These are phyloP conservation scores for Sesia bembeciformis DNA, from an alignment of 2,888 invertebrate species.

Conservation along the genomic window DNA sequence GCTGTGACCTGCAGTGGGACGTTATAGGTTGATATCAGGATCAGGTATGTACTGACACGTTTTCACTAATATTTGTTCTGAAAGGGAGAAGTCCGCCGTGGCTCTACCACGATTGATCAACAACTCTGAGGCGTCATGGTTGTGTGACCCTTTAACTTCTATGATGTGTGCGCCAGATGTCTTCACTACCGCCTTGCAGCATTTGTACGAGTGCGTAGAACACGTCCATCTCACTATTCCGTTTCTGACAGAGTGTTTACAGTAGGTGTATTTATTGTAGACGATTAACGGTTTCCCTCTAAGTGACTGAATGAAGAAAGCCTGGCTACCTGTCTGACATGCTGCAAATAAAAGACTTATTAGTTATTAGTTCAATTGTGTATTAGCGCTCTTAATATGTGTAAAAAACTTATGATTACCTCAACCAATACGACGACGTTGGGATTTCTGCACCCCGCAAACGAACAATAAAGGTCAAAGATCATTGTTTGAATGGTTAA, in stretches of 20 bases:
- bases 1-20: no score
- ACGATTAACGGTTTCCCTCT: constrained; percentile 52
- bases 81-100: background rate
- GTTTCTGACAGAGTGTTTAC: constrained; percentile 47
- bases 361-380: no score
- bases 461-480: no score
- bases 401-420: no score
- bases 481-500: no score
- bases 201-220: constrained; percentile 60
- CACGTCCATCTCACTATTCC: constrained; percentile 56
- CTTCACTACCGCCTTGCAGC: constrained; percentile 60
- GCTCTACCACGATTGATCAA: constrained; percentile 34
- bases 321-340: constrained; percentile 11
- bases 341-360: no score
- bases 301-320: constrained; percentile 52
- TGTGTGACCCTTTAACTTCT: constrained; percentile 49
- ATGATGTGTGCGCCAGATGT: constrained; percentile 46
- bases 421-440: no score
- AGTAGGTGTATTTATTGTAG: constrained; percentile 54
- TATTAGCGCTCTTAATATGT: no score
- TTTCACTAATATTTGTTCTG: background rate
- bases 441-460: no score
- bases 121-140: constrained; percentile 53
- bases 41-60: background rate
- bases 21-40: no score